These are phyloP conservation scores for Paralvinella palmiformis DNA, from an alignment of 1,140 invertebrate genomes.

Conservation along the genomic window DNA sequence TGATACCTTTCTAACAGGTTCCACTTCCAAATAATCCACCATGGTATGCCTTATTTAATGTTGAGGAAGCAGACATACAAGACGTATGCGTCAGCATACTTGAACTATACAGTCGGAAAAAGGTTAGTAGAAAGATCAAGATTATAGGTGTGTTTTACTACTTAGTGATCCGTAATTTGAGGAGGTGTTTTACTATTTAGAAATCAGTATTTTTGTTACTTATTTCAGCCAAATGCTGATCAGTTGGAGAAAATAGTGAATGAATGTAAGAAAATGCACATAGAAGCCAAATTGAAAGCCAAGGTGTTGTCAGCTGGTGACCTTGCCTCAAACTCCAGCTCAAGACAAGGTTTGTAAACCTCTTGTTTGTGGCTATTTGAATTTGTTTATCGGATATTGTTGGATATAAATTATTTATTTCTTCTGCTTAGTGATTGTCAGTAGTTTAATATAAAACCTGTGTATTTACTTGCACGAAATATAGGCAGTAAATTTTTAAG, in stretches of 20 bases:
- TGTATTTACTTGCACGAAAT: not conserved
- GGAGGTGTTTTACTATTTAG: too few relatives aligned
- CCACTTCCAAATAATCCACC: conserved; percentile 77
- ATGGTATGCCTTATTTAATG: conserved; percentile 83
- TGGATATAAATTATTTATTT: not conserved
- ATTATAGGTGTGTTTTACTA: too few relatives aligned
- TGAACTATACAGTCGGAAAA: conserved; percentile 64
- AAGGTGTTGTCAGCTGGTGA: conserved; percentile 26
- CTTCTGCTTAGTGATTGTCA: not conserved
- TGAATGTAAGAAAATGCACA: conserved; percentile 65
- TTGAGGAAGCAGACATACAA: conserved; percentile 72
- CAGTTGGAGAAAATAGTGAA: conserved; percentile 70
- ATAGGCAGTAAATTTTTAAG: not conserved
- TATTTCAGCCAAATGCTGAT: conserved; percentile 63
- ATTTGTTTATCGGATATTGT: not conserved
- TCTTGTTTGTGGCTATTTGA: not conserved
- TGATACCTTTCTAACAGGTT: conserved; percentile 47
- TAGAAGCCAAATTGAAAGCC: conserved; percentile 67
- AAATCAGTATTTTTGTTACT: not conserved
- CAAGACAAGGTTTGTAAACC: too few relatives aligned
- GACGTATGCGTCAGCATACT: conserved; percentile 80
- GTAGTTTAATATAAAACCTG: not conserved
- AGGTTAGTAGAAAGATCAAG: too few relatives aligned
- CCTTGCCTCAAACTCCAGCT: conserved; percentile 35
- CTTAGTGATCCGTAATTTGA: too few relatives aligned